Evolutionary conservation across 2,113 vertebrate species (phyloP).

Genomic region (Balaeniceps rex): DNA sequence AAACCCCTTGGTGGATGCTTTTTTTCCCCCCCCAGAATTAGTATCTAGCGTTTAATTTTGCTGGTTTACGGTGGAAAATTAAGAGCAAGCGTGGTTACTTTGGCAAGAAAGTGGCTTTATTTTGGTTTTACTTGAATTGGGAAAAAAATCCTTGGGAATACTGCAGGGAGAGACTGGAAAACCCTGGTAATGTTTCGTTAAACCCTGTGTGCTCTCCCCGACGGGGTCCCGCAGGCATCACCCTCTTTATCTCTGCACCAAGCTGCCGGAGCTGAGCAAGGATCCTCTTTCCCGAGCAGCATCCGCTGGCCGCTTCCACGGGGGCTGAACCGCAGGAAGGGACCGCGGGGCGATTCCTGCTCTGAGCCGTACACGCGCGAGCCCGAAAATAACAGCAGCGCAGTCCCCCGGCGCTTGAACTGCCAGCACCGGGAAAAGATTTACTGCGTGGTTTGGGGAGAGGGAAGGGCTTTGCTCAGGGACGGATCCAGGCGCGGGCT

Average conservation of each 20-base stretch:
- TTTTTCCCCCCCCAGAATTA: neutral
- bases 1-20: neutral
- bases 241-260: neutral
- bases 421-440: neutral
- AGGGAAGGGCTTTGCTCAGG: neutral
- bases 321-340: neutral
- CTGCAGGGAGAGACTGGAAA: neutral
- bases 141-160: neutral
- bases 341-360: neutral
- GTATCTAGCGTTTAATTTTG: neutral
- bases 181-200: neutral
- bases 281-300: neutral
- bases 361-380: fast-evolving
- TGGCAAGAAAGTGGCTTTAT: neutral
- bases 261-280: neutral
- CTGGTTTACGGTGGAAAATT: neutral
- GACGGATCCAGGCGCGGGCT: fast-evolving
- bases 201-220: neutral
- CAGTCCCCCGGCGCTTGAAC: neutral
- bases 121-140: neutral
- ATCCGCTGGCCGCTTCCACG: fast-evolving
- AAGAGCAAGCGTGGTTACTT: neutral
- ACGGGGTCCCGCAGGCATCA: neutral
- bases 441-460: neutral
- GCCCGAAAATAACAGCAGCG: neutral